Base-by-base conservation (phyloP, 2,797 vertebrate genomes). In the Trachops cirrhosus region DNA sequence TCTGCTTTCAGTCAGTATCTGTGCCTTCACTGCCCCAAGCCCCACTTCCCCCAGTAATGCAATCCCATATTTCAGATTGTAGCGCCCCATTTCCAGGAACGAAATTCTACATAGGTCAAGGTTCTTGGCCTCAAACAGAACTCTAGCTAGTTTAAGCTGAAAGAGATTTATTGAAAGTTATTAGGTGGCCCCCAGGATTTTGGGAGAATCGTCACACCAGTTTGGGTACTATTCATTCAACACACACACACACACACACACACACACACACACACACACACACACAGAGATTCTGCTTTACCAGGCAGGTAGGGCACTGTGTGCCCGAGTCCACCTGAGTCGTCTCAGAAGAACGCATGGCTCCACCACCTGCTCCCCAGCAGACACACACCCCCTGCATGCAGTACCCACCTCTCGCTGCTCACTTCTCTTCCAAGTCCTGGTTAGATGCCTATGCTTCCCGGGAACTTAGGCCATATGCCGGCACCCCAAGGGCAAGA, bases 41-140 rank as follows among this genome's bases (percentile, higher is more conserved):
- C 8, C 37, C 8, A 24, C 34, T 24, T 24, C n/a, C 57, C 41
- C 57, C 41, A 29, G 41, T 10, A 48, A 34, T 32, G 15, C 4
- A 46, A 1, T 54, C 79, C n/a, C n/a, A 41, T 18, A 12, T 75
- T 12, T 21, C 21, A 37, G 84, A 8, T 39, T 26, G 29, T 22
- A 71, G 59, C 3, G 32, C 21, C 26, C 12, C 22, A 32, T 50
- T 86, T 68, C 32, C 22, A 59, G 83, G 14, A 39, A 3, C 34
- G n/a, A 14, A 18, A 44, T 75, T 48, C 34, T 39, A 0, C 24
- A 2, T 21, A 93, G 71, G 44, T 77, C 37, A 79, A 80, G 32
- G 32, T 48, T 71, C 39, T 87, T 24, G 9, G 26, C 80, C 50
- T 87, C 34, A 79, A 86, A 88, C 8, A 83, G 50, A 52, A 54